Conservation (phyloP, 1,140 invertebrate species). For the Hermatobates lingyangjiaoensis region DNA sequence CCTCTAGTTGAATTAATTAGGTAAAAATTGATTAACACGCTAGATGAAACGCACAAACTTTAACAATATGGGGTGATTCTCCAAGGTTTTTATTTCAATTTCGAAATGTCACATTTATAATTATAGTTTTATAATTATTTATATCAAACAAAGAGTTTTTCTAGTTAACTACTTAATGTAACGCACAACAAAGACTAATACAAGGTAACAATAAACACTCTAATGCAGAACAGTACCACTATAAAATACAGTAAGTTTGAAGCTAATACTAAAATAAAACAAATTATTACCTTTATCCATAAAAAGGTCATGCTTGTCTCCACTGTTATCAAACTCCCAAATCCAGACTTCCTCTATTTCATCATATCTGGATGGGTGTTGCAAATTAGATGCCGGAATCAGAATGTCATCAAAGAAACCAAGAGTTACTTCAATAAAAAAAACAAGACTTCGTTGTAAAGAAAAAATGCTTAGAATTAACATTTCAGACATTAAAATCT, state of each 20-base stretch:
- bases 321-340: constrained; percentile 80
- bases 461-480: too few relatives aligned
- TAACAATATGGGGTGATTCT: too few relatives aligned
- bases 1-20: too few relatives aligned
- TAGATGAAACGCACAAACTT: too few relatives aligned
- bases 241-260: background rate
- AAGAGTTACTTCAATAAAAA: constrained; percentile 65
- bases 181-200: background rate
- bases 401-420: constrained; percentile 93
- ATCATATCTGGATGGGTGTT: constrained; percentile 81
- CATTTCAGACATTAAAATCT: too few relatives aligned
- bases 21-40: too few relatives aligned
- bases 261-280: background rate
- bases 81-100: too few relatives aligned
- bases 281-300: constrained; percentile 51
- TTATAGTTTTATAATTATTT: background rate
- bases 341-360: constrained; percentile 86
- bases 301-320: constrained; percentile 66
- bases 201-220: background rate
- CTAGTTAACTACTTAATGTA: background rate
- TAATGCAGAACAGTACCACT: background rate
- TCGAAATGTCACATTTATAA: too few relatives aligned
- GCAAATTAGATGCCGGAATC: constrained; percentile 68
- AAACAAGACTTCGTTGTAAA: too few relatives aligned
- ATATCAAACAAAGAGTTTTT: background rate